These are phyloP conservation scores for Periophthalmus magnuspinnatus DNA, from an alignment of 2,797 vertebrate species.

Conservation along the genomic window DNA sequence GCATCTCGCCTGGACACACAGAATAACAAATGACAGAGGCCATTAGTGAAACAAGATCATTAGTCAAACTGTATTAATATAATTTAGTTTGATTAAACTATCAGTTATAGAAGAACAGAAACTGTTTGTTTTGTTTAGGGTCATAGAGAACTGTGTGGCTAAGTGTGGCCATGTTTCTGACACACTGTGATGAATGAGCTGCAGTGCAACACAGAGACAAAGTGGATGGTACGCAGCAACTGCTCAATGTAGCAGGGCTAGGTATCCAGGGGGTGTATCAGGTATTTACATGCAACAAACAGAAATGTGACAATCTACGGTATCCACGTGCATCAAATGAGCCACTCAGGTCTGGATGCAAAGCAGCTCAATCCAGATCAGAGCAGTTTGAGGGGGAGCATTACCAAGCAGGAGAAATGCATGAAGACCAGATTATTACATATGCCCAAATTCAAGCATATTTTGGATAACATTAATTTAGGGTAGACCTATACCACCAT, in stretches of 20 bases:
- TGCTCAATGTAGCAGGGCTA: not conserved
- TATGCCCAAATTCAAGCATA: not conserved
- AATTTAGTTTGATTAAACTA: not conserved
- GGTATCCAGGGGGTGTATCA: not conserved
- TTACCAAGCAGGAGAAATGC: slow-evolving; percentile 26
- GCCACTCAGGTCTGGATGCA: slow-evolving; percentile 51
- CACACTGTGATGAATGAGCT: slow-evolving; percentile 58
- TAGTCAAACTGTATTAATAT: not conserved
- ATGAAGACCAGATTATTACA: slow-evolving; percentile 12
- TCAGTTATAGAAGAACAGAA: not conserved
- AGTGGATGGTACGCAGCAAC: not conserved
- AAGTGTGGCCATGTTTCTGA: slow-evolving; percentile 2
- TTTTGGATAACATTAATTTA: not conserved
- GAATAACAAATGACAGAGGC: slow-evolving; percentile 7
- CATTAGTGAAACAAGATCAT: not conserved
- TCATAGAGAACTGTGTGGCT: not conserved
- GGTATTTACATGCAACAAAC: slow-evolving; percentile 5
- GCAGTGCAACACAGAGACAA: slow-evolving; percentile 46
- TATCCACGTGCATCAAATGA: slow-evolving; percentile 42
- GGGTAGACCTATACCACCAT: not conserved
- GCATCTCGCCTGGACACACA: slow-evolving; percentile 64
- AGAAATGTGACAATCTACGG: slow-evolving; percentile 29
- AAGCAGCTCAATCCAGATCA: slow-evolving; percentile 77
- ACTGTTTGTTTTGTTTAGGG: not conserved
- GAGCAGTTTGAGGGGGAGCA: slow-evolving; percentile 65